Percentiles rank a stretch among this genome's conserved stretches.
phyloP scores from a whole-genome alignment of 2,113 vertebrate species.

The Nerophis lumbriciformis region DNA sequence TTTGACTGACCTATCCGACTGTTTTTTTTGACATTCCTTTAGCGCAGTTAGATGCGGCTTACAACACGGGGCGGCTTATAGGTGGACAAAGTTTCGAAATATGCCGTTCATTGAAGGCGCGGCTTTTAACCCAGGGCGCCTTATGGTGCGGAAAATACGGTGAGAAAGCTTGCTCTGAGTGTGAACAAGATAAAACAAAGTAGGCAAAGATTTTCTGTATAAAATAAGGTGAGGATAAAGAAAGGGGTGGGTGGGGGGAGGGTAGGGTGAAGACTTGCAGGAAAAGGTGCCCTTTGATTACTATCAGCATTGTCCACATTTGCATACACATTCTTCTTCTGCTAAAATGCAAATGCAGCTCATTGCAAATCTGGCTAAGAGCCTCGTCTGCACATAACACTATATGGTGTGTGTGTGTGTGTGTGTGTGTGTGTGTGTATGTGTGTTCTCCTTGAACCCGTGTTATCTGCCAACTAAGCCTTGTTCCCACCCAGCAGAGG shows the following conservation, averaged over 20 bases:
- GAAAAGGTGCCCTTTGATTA: conserved; percentile 69
- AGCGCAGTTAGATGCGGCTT: too few species aligned
- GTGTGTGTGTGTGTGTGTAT: conserved; percentile 37
- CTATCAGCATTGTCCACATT: conserved; percentile 64
- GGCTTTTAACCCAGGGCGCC: too few species aligned
- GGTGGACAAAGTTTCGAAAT: too few species aligned
- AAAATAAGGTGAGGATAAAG: conserved; percentile 34
- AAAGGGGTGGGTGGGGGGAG: conserved; percentile 13
- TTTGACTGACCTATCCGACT: too few species aligned
- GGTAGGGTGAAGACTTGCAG: conserved; percentile 26
- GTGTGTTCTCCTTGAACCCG: conserved; percentile 57
- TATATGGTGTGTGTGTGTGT: conserved; percentile 27
- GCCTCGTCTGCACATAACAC: conserved; percentile 35
- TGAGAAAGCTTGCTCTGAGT: conserved; percentile 27
- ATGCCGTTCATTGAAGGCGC: too few species aligned
- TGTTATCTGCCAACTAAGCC: conserved; percentile 60
- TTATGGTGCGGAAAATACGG: too few species aligned
- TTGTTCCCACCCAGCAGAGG: conserved; percentile 50
- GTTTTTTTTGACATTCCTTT: too few species aligned
- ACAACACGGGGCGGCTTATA: too few species aligned
- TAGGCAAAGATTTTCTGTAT: neutral
- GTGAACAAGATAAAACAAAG: conserved; percentile 24
- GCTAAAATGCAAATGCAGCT: conserved; percentile 63
- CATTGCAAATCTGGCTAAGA: conserved; percentile 44
- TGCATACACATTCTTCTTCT: conserved; percentile 60